Base-by-base conservation (phyloP, 2,113 vertebrate species). In the Callocephalon fimbriatum region DNA sequence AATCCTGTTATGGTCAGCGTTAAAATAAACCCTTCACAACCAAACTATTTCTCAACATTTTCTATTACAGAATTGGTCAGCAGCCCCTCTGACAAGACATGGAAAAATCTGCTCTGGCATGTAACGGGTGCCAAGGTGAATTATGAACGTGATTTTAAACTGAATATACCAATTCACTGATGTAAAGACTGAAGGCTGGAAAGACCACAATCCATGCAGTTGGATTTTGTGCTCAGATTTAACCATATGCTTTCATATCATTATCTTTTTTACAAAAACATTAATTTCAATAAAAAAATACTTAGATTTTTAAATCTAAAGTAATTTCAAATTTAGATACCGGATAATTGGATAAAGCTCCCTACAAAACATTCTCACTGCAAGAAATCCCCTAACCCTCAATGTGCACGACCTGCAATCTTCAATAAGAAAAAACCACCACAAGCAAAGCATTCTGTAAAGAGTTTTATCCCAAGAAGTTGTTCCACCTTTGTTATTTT, bases 401-500 rank as follows among this genome's bases (percentile, higher is more conserved):
- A 61, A 68, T 79, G 75, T 82, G 45, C 29, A n/a, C 26, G 31
- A 75, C 1, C 32, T 50, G 37, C 63, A 86, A 56, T 86, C 82
- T 95, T 87, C 25, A 96, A 94, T 74, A 68, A 45, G 37, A 59
- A 66, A 48, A 56, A 75, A 95, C 3, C 88, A 95, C 45, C 79
- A 95, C 66, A 94, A 86, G 59, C 48, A 91, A 96, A 83, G 37
- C 47, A 77, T 95, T 96, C 80, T 91, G 72, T 72, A 78, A 90
- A 56, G 76, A 58, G 63, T 86, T 96, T 95, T 95, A 95, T 94
- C 95, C 62, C 47, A 29, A 37, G 0, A 93, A 91, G 38, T 92
- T 93, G 95, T 89, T 97, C 93, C 89, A 95, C 59, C 86, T 47
- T 40, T 95, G 65, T 74, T 91, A 91, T 86, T 86, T 94, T 93